Conservation (phyloP, 2,113 vertebrate genomes). For the Panthera tigris region DNA sequence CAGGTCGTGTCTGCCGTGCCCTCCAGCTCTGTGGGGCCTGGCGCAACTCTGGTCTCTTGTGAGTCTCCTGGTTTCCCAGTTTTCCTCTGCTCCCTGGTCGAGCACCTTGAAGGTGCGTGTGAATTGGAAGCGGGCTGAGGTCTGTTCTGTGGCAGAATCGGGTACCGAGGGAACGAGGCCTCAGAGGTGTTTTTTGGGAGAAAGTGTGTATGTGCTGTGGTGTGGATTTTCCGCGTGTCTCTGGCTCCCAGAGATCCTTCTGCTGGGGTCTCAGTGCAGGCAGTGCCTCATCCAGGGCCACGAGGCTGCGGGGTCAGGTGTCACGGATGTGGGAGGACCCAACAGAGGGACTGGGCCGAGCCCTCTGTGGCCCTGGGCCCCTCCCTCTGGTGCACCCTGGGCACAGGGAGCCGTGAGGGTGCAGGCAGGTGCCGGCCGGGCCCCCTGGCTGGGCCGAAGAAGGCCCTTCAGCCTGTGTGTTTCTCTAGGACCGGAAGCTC, state of each 20-base stretch:
- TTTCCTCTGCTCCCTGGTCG: background rate
- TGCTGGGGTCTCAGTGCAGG: background rate
- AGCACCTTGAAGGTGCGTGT: background rate
- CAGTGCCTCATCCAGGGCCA: background rate
- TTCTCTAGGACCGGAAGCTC: constrained; percentile 93
- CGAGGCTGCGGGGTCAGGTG: background rate
- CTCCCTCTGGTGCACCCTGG: too few species aligned
- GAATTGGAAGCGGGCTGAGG: background rate
- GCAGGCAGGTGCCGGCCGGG: background rate
- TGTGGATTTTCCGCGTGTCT: background rate
- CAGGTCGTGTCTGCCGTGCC: background rate
- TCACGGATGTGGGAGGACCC: background rate
- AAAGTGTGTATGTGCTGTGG: too few species aligned
- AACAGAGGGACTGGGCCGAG: background rate
- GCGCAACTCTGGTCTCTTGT: background rate
- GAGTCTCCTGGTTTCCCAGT: background rate
- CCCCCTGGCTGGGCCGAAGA: background rate
- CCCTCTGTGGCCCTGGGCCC: too few species aligned
- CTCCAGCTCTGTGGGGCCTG: background rate
- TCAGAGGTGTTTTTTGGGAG: background rate
- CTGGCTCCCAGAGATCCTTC: background rate
- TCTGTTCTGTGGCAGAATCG: background rate
- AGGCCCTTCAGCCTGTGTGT: background rate
- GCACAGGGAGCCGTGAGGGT: fast-evolving
- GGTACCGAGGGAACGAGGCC: background rate